Evolutionary conservation across 2,888 invertebrate species (phyloP).

Genomic region (Geophilus truncorum): DNA sequence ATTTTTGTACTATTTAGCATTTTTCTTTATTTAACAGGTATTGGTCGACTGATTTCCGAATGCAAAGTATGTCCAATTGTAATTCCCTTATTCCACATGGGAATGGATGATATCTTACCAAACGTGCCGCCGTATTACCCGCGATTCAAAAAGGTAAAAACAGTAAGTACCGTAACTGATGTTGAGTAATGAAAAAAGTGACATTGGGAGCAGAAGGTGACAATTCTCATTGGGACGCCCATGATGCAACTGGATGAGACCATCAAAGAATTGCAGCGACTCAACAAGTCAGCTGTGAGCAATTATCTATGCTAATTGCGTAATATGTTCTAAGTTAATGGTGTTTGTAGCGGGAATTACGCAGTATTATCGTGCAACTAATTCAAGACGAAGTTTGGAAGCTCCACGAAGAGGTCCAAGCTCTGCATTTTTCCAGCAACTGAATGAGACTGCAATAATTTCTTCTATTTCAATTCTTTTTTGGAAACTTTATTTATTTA

Average conservation of each 20-base stretch:
- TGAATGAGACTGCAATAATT: background rate
- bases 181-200: no score
- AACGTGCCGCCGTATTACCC: conserved; percentile 82
- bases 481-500: no score
- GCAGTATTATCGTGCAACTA: background rate
- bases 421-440: background rate
- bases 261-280: background rate
- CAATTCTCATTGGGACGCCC: background rate
- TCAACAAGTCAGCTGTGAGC: background rate
- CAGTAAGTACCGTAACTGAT: background rate
- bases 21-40: no score
- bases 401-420: background rate
- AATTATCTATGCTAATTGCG: background rate
- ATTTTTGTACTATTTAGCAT: no score
- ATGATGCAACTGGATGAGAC: background rate
- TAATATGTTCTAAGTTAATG: background rate
- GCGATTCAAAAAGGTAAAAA: conserved; percentile 45
- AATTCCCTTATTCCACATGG: conserved; percentile 79
- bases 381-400: background rate
- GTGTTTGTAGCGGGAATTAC: background rate
- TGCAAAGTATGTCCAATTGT: conserved; percentile 69
- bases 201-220: background rate
- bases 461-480: no score
- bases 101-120: conserved; percentile 75
- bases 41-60: conserved; percentile 84